Conservation (phyloP, 2,113 vertebrate genomes). For the Picathartes gymnocephalus region DNA sequence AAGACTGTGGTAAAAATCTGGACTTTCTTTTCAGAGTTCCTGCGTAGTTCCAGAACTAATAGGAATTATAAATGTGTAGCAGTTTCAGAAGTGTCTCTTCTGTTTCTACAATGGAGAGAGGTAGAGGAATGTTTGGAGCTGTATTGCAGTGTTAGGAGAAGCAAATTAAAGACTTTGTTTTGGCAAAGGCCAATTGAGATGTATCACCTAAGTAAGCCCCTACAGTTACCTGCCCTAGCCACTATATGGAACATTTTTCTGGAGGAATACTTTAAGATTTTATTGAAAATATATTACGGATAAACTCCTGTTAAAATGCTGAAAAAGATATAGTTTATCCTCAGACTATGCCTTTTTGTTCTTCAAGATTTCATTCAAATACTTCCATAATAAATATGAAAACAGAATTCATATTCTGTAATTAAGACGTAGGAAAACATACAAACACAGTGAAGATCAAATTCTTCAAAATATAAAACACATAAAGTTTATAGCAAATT, state of each 20-base stretch:
- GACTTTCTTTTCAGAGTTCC: not conserved
- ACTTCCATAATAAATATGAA: not conserved
- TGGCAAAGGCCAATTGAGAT: not conserved
- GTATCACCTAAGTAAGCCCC: not conserved
- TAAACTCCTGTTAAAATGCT: not conserved
- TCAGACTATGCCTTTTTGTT: not conserved
- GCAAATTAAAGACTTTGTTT: not conserved
- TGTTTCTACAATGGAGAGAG: not conserved
- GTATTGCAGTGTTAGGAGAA: not conserved
- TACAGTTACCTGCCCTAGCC: not conserved
- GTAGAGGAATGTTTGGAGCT: not conserved
- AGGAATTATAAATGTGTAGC: not conserved
- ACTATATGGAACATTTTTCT: not conserved
- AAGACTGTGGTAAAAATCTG: not conserved
- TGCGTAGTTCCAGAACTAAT: not conserved
- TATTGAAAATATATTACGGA: not conserved
- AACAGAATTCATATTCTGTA: not conserved
- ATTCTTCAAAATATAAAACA: not conserved
- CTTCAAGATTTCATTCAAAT: not conserved
- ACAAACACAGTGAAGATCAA: not conserved
- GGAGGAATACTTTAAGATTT: not conserved
- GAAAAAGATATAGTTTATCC: not conserved
- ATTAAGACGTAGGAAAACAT: not conserved
- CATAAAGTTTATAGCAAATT: not conserved
- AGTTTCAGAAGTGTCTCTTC: not conserved